These are phyloP conservation scores for Leptobrachium ailaonicum DNA, from an alignment of 2,113 vertebrate genomes.

Conservation along the genomic window DNA sequence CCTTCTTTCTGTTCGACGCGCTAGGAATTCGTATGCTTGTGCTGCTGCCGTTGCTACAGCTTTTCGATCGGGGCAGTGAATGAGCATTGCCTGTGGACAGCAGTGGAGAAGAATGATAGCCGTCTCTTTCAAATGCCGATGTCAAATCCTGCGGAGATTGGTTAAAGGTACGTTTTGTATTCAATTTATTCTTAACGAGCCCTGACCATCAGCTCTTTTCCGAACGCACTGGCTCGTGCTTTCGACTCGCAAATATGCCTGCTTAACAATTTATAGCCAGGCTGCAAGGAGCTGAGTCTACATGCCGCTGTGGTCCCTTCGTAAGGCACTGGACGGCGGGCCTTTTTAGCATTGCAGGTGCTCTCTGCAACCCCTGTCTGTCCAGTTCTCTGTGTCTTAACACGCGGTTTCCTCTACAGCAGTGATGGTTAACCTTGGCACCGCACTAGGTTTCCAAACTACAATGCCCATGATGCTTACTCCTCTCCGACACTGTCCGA, in stretches of 20 bases:
- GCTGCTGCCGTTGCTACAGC: conserved; percentile 63
- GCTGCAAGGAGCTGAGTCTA: conserved; percentile 67
- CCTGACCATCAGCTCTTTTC: conserved; percentile 50
- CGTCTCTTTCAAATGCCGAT: conserved; percentile 98
- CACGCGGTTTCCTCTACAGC: background rate
- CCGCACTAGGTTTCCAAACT: too few relatives aligned
- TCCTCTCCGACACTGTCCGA: too few relatives aligned
- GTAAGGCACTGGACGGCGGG: conserved; percentile 12
- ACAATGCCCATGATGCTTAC: too few relatives aligned
- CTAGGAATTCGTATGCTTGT: conserved; percentile 72
- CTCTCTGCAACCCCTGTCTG: conserved; percentile 10
- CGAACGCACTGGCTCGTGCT: conserved; percentile 45
- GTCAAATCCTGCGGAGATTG: conserved; percentile 93
- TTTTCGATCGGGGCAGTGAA: conserved; percentile 68
- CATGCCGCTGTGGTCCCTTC: conserved; percentile 35
- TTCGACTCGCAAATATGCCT: conserved; percentile 63
- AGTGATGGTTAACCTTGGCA: too few relatives aligned
- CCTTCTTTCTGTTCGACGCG: conserved; percentile 70
- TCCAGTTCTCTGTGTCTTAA: background rate
- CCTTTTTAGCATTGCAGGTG: conserved; percentile 1
- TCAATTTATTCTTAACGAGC: conserved; percentile 51
- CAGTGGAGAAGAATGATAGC: conserved; percentile 91
- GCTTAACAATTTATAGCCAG: conserved; percentile 56
- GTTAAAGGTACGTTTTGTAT: conserved; percentile 87
- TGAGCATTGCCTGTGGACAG: conserved; percentile 61